These are phyloP conservation scores for Caerostris darwini DNA, from an alignment of 1,140 invertebrate genomes.

Conservation along the genomic window DNA sequence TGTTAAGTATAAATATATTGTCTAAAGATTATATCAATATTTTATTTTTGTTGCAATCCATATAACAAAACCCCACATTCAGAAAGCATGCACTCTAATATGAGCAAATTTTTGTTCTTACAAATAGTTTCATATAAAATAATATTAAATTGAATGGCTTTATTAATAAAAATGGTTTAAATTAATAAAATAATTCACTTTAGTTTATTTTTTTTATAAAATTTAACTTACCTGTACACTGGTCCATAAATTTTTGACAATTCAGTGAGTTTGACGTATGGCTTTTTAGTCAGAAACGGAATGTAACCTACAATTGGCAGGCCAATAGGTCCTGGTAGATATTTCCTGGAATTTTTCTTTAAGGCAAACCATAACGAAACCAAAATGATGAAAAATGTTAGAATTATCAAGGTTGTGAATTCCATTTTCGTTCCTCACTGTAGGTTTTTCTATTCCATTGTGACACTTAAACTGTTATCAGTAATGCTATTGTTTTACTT, in stretches of 20 bases:
- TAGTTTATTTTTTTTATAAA: too few species aligned
- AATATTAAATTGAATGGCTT: too few species aligned
- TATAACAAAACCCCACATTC: not conserved
- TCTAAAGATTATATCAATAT: too few species aligned
- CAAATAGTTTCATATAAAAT: too few species aligned
- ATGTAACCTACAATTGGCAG: slow-evolving; percentile 78
- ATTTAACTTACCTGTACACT: slow-evolving; percentile 16
- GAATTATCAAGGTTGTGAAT: not conserved
- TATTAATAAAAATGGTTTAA: too few species aligned
- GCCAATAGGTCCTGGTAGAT: not conserved
- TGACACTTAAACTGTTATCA: too few species aligned
- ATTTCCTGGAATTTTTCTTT: too few species aligned
- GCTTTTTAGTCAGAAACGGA: slow-evolving; percentile 76
- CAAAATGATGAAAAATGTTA: not conserved
- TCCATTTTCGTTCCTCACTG: not conserved
- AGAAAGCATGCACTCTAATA: not conserved
- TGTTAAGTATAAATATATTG: too few species aligned
- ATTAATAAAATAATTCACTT: too few species aligned
- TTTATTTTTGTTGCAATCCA: not conserved
- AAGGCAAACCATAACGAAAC: not conserved
- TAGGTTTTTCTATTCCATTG: too few species aligned
- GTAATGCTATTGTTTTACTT: too few species aligned
- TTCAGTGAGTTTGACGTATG: slow-evolving; percentile 57
- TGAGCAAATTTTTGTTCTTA: not conserved
- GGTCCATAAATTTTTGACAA: slow-evolving; percentile 47